Conservation (phyloP, 1,140 invertebrate species). For the Drosophila tani region DNA sequence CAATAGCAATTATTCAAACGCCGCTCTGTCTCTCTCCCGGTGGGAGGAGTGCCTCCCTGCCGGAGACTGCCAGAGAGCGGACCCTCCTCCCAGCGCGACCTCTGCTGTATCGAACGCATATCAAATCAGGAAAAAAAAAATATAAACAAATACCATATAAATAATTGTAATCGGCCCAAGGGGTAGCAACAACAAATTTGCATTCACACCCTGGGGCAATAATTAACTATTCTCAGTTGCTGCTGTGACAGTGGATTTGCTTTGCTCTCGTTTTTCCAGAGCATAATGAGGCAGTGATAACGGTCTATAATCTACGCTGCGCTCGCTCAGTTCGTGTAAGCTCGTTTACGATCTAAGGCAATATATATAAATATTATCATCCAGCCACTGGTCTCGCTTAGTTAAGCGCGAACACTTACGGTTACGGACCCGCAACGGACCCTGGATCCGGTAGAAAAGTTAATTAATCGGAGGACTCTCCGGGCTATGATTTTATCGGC, state of each 20-base stretch:
- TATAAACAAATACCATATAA: constrained; percentile 24
- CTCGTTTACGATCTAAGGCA: constrained; percentile 50
- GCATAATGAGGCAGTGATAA: constrained; percentile 41
- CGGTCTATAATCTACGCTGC: constrained; percentile 34
- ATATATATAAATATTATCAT: constrained; percentile 70
- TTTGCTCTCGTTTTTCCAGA: constrained; percentile 32
- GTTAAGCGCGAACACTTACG: constrained; percentile 41
- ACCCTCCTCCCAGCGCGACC: constrained; percentile 26
- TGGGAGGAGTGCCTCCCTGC: background rate
- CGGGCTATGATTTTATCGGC: background rate
- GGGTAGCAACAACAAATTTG: constrained; percentile 22
- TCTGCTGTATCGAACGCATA: constrained; percentile 30
- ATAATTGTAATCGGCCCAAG: constrained; percentile 10
- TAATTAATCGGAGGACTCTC: constrained; percentile 3
- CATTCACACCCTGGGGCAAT: constrained; percentile 33
- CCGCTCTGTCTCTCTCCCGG: background rate
- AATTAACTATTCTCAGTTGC: constrained; percentile 11
- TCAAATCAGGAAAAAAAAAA: constrained; percentile 48
- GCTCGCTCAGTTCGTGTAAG: constrained; percentile 38
- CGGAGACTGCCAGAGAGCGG: no score
- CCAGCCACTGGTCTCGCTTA: constrained; percentile 46
- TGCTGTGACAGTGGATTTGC: constrained; percentile 6
- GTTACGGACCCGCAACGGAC: constrained; percentile 1
- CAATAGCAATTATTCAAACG: background rate
- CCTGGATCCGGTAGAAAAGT: background rate